Base-by-base conservation (phyloP, 2,113 vertebrate species). In the Columba livia region DNA sequence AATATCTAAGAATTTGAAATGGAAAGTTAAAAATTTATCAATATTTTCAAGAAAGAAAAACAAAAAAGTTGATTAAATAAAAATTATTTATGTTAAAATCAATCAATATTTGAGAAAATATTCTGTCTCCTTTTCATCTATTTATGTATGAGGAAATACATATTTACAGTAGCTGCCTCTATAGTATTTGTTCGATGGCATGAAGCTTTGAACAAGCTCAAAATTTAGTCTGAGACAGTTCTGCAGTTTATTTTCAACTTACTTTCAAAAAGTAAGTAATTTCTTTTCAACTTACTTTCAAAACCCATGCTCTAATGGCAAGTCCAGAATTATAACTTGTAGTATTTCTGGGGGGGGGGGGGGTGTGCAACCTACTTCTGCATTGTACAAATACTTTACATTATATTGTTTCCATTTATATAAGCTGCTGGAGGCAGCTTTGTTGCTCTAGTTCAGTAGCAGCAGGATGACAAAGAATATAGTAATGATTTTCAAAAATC, bases 71-170 rank as follows among this genome's bases (percentile, higher is more conserved):
- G 25, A 93, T 88, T 90, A 93, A 79, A 91, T 94, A 92, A 92
- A 96, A 93, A 96, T 92, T 93, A 96, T 90, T 94, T 90, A 92
- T 89, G 93, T 86, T 75, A 72, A 96, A 95, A 95, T 94, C 93
- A 90, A 87, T 94, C 89, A 93, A 69, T 96, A 96, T 77, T 85
- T 94, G 80, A 92, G 61, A 82, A 94, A 94, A 94, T 58, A 24
- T 25, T 79, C 61, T 61, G 67, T 83, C 38, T 88, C 34, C 86
- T 96, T 97, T 97, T 97, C 92, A 97, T 96, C 90, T 96, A 97
- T 97, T 96, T 97, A 96, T 97, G 88, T 90, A 95, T 97, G 96
- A 97, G 73, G 78, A 90, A 96, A 94, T 90, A 87, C 85, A 92
- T 95, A 92, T 96, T 96, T 96, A 95, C 90, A 87, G 80, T 93